phyloP scores from a whole-genome alignment of 2,113 vertebrate genomes.

The Channa maculata region DNA sequence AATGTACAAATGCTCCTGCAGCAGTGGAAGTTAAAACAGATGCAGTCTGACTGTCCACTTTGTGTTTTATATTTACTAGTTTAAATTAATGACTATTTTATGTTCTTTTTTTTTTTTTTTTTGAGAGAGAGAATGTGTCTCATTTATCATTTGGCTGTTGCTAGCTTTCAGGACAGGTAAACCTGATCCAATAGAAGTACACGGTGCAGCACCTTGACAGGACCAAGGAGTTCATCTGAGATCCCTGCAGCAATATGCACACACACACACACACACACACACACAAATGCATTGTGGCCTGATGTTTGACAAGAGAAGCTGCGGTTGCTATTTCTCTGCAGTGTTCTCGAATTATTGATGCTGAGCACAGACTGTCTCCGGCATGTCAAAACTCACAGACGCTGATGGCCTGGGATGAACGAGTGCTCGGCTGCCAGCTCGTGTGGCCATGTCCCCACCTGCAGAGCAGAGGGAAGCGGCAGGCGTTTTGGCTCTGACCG shows the following conservation, averaged over 20 bases:
- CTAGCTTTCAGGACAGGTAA: too few relatives aligned
- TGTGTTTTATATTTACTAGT: too few relatives aligned
- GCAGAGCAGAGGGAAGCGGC: constrained; percentile 60
- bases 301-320: constrained; percentile 31
- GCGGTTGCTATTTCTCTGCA: constrained; percentile 35
- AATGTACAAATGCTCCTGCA: background rate
- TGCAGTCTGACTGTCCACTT: too few relatives aligned
- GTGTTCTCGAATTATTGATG: constrained; percentile 23
- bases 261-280: too few relatives aligned
- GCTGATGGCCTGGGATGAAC: constrained; percentile 49
- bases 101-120: too few relatives aligned
- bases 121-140: background rate
- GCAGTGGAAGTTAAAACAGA: too few relatives aligned
- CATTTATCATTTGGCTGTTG: too few relatives aligned
- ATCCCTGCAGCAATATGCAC: background rate
- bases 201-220: background rate
- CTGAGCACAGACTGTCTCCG: constrained; percentile 11
- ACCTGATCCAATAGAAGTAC: background rate
- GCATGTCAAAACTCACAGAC: constrained; percentile 53
- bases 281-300: background rate
- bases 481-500: constrained; percentile 19
- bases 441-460: constrained; percentile 45
- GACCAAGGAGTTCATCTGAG: constrained; percentile 46
- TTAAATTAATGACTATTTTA: too few relatives aligned
- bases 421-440: constrained; percentile 40